Percentiles rank a stretch among this genome's conserved stretches.
These are phyloP conservation scores for Hyles euphorbiae DNA, from an alignment of 1,140 invertebrate genomes.

Conservation along the genomic window DNA sequence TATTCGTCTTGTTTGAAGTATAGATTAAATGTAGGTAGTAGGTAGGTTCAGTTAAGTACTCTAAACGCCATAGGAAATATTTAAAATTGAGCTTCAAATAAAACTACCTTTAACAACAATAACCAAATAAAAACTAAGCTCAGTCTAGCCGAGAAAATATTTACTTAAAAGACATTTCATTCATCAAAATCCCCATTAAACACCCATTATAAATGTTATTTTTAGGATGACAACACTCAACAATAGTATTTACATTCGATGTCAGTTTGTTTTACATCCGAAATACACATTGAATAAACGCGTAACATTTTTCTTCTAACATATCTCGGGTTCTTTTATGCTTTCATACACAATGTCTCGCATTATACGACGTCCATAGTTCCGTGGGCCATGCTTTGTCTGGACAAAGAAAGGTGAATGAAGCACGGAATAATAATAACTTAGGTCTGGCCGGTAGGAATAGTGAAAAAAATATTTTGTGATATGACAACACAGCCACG, in stretches of 20 bases:
- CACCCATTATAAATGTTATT: constrained; percentile 65
- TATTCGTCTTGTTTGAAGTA: too few species aligned
- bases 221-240: constrained; percentile 60
- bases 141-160: constrained; percentile 18
- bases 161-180: constrained; percentile 30
- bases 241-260: constrained; percentile 74
- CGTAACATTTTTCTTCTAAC: constrained; percentile 58
- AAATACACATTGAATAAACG: constrained; percentile 65
- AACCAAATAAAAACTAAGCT: too few species aligned
- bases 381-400: constrained; percentile 56
- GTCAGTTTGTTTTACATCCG: constrained; percentile 73
- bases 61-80: too few species aligned
- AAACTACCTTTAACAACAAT: too few species aligned
- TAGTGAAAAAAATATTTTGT: constrained; percentile 51
- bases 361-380: constrained; percentile 58
- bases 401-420: constrained; percentile 63
- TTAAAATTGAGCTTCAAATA: too few species aligned
- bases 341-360: constrained; percentile 54
- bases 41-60: too few species aligned
- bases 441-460: constrained; percentile 58
- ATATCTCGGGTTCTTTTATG: constrained; percentile 52
- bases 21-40: too few species aligned
- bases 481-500: constrained; percentile 66
- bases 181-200: constrained; percentile 62
- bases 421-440: constrained; percentile 66